A percentile compares a stretch with the other conserved stretches of the same genome.
These are phyloP conservation scores for Caradrina kadenii DNA, from an alignment of 2,888 invertebrate genomes.

Conservation along the genomic window DNA sequence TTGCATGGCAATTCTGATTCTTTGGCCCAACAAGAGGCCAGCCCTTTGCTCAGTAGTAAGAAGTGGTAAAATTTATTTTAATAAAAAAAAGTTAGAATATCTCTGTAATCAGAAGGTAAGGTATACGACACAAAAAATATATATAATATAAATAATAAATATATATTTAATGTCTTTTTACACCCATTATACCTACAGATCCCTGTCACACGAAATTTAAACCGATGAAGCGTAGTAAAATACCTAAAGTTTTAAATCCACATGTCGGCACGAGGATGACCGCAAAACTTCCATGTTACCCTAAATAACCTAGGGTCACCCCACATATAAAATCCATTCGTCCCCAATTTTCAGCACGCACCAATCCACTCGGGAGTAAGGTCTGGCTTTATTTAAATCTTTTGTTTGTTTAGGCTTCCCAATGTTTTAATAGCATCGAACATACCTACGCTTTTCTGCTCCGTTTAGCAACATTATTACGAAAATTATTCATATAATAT, in stretches of 20 bases:
- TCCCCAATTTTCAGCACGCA: slow-evolving; percentile 44
- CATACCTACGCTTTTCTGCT: slow-evolving; percentile 30
- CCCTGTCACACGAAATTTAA: background rate
- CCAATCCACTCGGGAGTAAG: slow-evolving; percentile 24
- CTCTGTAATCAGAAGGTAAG: too few relatives aligned
- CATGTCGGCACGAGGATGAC: slow-evolving; percentile 6
- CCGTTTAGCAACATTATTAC: slow-evolving; percentile 50
- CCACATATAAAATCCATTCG: slow-evolving; percentile 49
- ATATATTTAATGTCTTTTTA: too few relatives aligned
- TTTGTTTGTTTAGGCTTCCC: slow-evolving; percentile 65
- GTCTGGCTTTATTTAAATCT: slow-evolving; percentile 56
- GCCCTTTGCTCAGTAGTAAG: too few relatives aligned
- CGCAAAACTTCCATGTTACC: slow-evolving; percentile 28
- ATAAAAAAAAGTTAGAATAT: too few relatives aligned
- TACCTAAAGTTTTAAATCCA: slow-evolving; percentile 7
- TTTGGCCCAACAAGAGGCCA: too few relatives aligned
- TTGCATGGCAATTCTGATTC: too few relatives aligned
- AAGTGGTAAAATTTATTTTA: too few relatives aligned
- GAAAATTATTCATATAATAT: slow-evolving; percentile 22
- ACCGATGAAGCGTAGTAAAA: background rate
- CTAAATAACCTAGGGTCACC: slow-evolving; percentile 42
- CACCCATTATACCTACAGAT: background rate
- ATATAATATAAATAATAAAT: too few relatives aligned
- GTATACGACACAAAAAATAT: too few relatives aligned
- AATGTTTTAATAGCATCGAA: slow-evolving; percentile 67